phyloP scores from a whole-genome alignment of 2,797 vertebrate genomes.

The Danionella dracula region DNA sequence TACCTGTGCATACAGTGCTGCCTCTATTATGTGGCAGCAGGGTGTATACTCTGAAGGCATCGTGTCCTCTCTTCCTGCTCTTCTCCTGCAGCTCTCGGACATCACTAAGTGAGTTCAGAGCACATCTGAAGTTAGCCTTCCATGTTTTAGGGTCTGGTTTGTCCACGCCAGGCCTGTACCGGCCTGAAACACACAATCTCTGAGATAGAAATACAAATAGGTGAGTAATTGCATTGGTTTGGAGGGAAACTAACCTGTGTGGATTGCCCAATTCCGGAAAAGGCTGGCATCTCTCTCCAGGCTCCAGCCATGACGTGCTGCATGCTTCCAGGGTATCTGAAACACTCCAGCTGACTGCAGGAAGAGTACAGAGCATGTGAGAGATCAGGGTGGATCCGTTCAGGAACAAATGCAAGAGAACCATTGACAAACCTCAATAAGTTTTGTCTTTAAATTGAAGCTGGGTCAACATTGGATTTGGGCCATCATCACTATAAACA shows the following conservation, averaged over 20 bases:
- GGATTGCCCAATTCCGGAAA: conserved; percentile 76
- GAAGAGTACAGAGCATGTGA: too few species aligned
- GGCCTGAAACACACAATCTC: conserved; percentile 50
- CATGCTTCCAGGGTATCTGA: conserved; percentile 79
- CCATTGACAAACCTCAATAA: too few species aligned
- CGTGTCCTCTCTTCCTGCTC: conserved; percentile 72
- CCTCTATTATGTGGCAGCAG: conserved; percentile 61
- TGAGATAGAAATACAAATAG: background rate
- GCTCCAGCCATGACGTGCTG: conserved; percentile 75
- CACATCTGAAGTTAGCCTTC: conserved; percentile 79
- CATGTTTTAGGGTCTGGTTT: conserved; percentile 77
- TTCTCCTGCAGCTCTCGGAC: conserved; percentile 69
- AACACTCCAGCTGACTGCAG: conserved; percentile 64
- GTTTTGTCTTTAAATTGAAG: too few species aligned
- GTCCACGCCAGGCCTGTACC: conserved; percentile 68
- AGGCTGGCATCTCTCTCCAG: conserved; percentile 75
- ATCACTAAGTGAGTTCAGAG: conserved; percentile 72
- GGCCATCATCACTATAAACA: too few species aligned
- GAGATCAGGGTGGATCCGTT: too few species aligned
- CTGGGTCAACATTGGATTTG: too few species aligned
- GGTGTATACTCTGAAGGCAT: conserved; percentile 72
- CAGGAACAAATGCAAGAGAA: too few species aligned
- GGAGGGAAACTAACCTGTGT: conserved; percentile 74
- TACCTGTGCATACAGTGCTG: conserved; percentile 37
- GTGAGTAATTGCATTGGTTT: too few species aligned